Percentiles rank a stretch among this genome's conserved stretches.
phyloP scores from a whole-genome alignment of 2,888 invertebrate genomes.

The Tipula vernalis region DNA sequence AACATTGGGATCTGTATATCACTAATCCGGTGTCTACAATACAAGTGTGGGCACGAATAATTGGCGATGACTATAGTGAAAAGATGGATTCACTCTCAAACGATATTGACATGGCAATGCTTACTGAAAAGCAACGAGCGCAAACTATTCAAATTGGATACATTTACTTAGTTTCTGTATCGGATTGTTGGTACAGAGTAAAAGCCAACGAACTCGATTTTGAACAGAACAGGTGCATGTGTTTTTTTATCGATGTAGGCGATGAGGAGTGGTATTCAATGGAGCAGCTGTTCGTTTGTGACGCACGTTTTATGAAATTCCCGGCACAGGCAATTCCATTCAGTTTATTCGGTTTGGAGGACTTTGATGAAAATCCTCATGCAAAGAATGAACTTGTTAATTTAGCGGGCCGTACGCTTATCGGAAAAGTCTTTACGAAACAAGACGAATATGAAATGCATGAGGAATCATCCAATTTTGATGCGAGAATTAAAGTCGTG shows the following conservation, averaged over 20 bases:
- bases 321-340: constrained; percentile 63
- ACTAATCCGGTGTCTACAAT: constrained; percentile 47
- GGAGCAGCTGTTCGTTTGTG: constrained; percentile 44
- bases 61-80: constrained; percentile 50
- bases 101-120: constrained; percentile 39
- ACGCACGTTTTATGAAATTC: constrained; percentile 48
- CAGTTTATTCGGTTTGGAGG: constrained; percentile 57
- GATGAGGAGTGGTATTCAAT: constrained; percentile 47
- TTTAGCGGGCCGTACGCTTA: constrained; percentile 43
- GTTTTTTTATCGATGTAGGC: constrained; percentile 65
- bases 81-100: constrained; percentile 40
- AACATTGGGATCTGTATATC: constrained; percentile 44
- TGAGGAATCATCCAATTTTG: constrained; percentile 13
- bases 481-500: constrained; percentile 38
- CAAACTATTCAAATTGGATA: constrained; percentile 23
- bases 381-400: constrained; percentile 29
- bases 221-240: constrained; percentile 36
- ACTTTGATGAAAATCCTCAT: constrained; percentile 38
- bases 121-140: constrained; percentile 22
- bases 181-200: constrained; percentile 45
- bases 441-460: constrained; percentile 23
- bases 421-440: constrained; percentile 40
- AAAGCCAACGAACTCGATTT: constrained; percentile 39
- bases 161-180: constrained; percentile 33
- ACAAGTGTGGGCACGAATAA: constrained; percentile 53